phyloP scores from a whole-genome alignment of 2,888 invertebrate species.

The Habrosyne pyritoides region DNA sequence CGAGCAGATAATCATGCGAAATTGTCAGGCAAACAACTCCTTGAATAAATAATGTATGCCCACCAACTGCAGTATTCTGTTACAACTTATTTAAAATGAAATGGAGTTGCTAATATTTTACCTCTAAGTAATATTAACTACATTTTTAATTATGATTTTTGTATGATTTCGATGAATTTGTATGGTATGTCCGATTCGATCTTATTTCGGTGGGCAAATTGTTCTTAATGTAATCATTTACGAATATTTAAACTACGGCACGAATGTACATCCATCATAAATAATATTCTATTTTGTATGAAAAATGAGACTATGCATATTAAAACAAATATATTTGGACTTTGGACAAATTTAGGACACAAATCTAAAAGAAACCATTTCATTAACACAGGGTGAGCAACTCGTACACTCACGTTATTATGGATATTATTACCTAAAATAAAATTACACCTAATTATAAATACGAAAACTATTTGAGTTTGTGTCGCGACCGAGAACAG shows the following conservation, averaged over 20 bases:
- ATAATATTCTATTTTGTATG: neutral
- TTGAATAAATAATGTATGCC: neutral
- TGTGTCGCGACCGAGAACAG: conserved; percentile 45
- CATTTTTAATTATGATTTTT: conserved; percentile 12
- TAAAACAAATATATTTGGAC: conserved; percentile 24
- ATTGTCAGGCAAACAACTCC: neutral
- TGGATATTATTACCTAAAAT: conserved; percentile 38
- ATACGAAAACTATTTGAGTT: conserved; percentile 69
- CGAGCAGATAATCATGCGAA: neutral
- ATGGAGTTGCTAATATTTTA: conserved; percentile 16
- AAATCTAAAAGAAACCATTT: conserved; percentile 18
- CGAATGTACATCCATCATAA: conserved; percentile 14
- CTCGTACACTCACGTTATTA: conserved; percentile 46
- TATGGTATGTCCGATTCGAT: conserved; percentile 30
- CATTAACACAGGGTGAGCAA: conserved; percentile 48
- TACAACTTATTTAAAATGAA: neutral
- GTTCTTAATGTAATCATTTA: conserved; percentile 15
- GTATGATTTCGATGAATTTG: conserved; percentile 23
- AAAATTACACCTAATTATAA: conserved; percentile 50
- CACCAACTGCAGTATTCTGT: conserved; percentile 10
- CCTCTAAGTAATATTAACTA: conserved; percentile 4
- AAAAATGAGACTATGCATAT: conserved; percentile 5
- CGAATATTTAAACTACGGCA: conserved; percentile 25
- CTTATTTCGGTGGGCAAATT: conserved; percentile 50
- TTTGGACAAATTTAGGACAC: conserved; percentile 38